Evolutionary conservation across 1,140 invertebrate species (phyloP).

Genomic region (Rhagoletis zephyria): DNA sequence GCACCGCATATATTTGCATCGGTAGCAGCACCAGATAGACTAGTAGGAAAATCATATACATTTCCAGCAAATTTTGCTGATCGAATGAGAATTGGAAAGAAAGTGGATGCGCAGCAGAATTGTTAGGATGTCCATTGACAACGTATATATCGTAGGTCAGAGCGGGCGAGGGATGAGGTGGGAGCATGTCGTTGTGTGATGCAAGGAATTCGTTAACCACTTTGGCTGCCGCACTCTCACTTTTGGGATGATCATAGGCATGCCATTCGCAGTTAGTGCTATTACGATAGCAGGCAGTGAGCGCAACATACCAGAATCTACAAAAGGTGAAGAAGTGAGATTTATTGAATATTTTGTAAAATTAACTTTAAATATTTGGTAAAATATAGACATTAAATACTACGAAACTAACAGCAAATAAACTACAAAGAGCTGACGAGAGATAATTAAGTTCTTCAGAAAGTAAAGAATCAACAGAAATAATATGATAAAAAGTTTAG

Average conservation of each 20-base stretch:
- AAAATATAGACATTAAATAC: too few species aligned
- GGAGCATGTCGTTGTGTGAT: not conserved
- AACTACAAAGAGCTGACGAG: too few species aligned
- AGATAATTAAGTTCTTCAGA: too few species aligned
- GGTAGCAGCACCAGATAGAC: slow-evolving; percentile 90
- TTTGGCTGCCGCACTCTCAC: not conserved
- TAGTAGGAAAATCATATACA: slow-evolving; percentile 91
- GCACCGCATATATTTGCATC: slow-evolving; percentile 90
- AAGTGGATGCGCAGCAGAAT: slow-evolving; percentile 86
- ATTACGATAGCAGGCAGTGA: slow-evolving; percentile 92
- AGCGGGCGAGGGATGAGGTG: slow-evolving; percentile 61
- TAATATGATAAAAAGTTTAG: too few species aligned
- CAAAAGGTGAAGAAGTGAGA: slow-evolving; percentile 59
- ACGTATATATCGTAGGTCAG: slow-evolving; percentile 95
- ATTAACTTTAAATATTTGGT: not conserved
- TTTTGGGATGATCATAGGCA: slow-evolving; percentile 76
- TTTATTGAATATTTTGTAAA: not conserved
- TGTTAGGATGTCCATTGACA: slow-evolving; percentile 94
- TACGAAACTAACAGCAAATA: too few species aligned
- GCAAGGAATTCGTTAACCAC: not conserved
- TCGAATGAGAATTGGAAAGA: slow-evolving; percentile 98
- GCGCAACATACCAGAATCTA: slow-evolving; percentile 96
- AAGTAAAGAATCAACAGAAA: too few species aligned
- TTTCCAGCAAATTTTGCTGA: slow-evolving; percentile 91
- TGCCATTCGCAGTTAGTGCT: slow-evolving; percentile 86